A percentile compares a stretch with the other conserved stretches of the same genome.
phyloP scores from a whole-genome alignment of 2,113 vertebrate species.

The Periophthalmodon schlosseri region DNA sequence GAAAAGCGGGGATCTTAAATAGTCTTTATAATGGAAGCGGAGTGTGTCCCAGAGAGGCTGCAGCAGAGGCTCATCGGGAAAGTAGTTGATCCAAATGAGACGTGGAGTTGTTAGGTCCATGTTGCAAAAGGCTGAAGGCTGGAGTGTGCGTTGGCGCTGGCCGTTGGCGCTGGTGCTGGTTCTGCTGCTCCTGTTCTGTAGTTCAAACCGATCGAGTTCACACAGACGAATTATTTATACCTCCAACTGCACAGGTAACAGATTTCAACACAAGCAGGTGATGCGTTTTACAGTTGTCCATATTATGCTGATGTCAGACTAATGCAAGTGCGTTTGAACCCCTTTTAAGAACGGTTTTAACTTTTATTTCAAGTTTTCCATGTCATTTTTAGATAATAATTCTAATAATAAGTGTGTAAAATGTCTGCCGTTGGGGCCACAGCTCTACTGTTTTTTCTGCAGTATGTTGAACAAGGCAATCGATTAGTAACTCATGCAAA shows the following conservation, averaged over 20 bases:
- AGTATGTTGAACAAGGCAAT: no score
- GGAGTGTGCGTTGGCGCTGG: not conserved
- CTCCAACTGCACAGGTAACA: conserved; percentile 12
- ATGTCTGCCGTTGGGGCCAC: no score
- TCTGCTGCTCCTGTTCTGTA: no score
- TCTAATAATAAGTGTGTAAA: no score
- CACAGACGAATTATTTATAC: conserved; percentile 58
- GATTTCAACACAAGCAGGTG: not conserved
- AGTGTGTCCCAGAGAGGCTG: conserved; percentile 75
- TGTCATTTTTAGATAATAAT: no score
- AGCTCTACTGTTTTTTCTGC: no score
- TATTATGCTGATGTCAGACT: not conserved
- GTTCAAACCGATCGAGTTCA: not conserved
- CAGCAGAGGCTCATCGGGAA: conserved; percentile 51
- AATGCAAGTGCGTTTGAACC: not conserved
- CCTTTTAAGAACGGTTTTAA: not conserved
- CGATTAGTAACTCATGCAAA: no score
- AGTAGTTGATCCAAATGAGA: conserved; percentile 40
- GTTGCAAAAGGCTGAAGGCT: not conserved
- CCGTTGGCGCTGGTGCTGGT: no score
- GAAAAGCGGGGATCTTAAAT: conserved; percentile 74
- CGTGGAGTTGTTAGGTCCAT: conserved; percentile 40
- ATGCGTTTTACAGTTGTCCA: not conserved
- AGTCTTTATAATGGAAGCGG: conserved; percentile 64
- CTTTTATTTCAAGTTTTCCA: not conserved